These are phyloP conservation scores for Zelleria hepariella DNA, from an alignment of 2,888 invertebrate species.

Conservation along the genomic window DNA sequence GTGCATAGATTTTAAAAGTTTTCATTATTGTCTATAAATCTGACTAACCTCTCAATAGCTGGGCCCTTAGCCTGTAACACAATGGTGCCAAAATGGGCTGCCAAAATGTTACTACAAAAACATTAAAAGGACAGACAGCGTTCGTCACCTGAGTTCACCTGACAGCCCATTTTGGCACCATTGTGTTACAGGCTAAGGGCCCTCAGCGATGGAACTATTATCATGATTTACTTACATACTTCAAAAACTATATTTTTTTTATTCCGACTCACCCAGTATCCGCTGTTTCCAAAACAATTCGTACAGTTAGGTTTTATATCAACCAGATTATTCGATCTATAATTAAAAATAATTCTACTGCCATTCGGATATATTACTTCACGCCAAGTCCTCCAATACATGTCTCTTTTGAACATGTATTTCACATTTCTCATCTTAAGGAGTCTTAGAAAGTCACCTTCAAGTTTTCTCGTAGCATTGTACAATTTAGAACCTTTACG, in stretches of 20 bases:
- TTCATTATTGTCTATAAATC: no score
- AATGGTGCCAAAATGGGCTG: no score
- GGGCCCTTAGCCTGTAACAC: no score
- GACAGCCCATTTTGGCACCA: no score
- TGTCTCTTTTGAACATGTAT: slow-evolving; percentile 38
- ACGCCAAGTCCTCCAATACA: slow-evolving; percentile 48
- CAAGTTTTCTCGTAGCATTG: slow-evolving; percentile 20
- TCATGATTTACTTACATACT: no score
- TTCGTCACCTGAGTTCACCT: no score
- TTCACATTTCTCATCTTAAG: slow-evolving; percentile 35
- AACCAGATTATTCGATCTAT: slow-evolving; percentile 25
- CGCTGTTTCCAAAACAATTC: slow-evolving; percentile 17
- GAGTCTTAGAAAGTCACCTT: slow-evolving; percentile 29
- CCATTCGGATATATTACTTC: slow-evolving; percentile 21
- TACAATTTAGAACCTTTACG: slow-evolving; percentile 9
- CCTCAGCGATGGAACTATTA: no score
- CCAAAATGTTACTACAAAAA: no score
- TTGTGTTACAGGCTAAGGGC: no score
- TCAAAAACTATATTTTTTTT: neutral
- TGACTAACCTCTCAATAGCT: no score
- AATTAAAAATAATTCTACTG: slow-evolving; percentile 25
- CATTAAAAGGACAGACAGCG: no score
- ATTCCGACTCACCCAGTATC: slow-evolving; percentile 36
- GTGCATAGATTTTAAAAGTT: no score
- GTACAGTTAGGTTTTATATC: neutral